These are phyloP conservation scores for Hyperopisus bebe DNA, from an alignment of 2,113 vertebrate species.

Conservation along the genomic window DNA sequence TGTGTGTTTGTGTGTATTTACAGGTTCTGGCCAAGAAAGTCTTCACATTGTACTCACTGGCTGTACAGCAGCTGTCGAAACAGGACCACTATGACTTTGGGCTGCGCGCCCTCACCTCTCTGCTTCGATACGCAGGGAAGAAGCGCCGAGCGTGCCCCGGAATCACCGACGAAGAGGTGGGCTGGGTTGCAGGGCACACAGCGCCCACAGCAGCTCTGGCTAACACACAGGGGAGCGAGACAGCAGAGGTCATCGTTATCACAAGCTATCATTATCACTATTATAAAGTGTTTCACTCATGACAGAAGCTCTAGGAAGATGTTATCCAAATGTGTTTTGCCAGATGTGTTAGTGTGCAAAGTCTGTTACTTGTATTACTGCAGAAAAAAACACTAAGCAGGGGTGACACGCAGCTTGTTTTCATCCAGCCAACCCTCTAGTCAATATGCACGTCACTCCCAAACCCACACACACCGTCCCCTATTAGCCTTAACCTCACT, in stretches of 20 bases:
- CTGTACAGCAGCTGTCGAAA: conserved; percentile 76
- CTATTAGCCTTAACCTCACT: background rate
- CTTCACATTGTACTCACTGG: conserved; percentile 77
- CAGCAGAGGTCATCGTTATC: background rate
- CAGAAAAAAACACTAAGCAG: background rate
- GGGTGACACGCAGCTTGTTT: background rate
- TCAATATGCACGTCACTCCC: background rate
- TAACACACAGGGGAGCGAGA: background rate
- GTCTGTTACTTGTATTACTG: background rate
- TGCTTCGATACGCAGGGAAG: conserved; percentile 72
- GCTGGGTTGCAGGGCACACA: background rate
- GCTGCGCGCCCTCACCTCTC: conserved; percentile 75
- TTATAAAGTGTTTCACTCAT: background rate
- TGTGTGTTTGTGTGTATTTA: conserved; percentile 19
- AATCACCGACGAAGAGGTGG: conserved; percentile 71
- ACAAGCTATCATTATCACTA: background rate
- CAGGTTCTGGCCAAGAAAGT: conserved; percentile 80
- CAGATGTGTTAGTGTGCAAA: background rate
- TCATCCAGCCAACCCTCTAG: background rate
- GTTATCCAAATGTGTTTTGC: background rate
- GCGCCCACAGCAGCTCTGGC: no score
- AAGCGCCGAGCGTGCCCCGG: conserved; percentile 58
- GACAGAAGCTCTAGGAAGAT: background rate
- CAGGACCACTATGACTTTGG: conserved; percentile 89
- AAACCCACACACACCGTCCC: background rate